A percentile compares a stretch with the other conserved stretches of the same genome.
These are phyloP conservation scores for Calcarius ornatus DNA, from an alignment of 2,113 vertebrate genomes.

Conservation along the genomic window DNA sequence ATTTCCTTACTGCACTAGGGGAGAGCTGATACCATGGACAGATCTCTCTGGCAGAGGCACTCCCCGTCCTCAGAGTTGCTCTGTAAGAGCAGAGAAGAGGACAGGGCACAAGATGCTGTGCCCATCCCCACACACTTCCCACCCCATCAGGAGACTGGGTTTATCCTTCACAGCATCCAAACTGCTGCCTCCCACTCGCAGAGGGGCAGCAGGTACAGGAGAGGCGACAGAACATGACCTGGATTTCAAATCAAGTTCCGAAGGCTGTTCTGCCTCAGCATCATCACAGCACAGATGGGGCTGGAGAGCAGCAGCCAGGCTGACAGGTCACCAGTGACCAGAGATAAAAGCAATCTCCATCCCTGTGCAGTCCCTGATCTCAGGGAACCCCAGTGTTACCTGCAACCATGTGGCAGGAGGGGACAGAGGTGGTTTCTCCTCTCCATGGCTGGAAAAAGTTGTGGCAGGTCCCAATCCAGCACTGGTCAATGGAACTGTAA, in stretches of 20 bases:
- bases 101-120: neutral
- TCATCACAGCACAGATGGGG: fast-evolving
- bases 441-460: neutral
- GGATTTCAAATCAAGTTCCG: neutral
- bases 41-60: neutral
- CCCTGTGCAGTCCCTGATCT: neutral
- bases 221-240: neutral
- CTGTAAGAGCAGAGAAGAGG: neutral
- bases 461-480: neutral
- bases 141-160: neutral
- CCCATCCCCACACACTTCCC: neutral
- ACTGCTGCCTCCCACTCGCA: neutral
- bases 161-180: neutral
- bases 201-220: neutral
- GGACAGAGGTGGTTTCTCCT: neutral
- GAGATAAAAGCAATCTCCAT: neutral
- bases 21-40: neutral
- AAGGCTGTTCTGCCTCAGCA: neutral
- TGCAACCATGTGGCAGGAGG: neutral
- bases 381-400: neutral
- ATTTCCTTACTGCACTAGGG: neutral
- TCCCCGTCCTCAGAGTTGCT: neutral
- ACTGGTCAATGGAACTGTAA: fast-evolving
- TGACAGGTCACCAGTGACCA: neutral
- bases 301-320: neutral